Percentiles rank a stretch among this genome's conserved stretches.
Conservation (phyloP, 2,888 invertebrate genomes). For the Charanyca ferruginea region DNA sequence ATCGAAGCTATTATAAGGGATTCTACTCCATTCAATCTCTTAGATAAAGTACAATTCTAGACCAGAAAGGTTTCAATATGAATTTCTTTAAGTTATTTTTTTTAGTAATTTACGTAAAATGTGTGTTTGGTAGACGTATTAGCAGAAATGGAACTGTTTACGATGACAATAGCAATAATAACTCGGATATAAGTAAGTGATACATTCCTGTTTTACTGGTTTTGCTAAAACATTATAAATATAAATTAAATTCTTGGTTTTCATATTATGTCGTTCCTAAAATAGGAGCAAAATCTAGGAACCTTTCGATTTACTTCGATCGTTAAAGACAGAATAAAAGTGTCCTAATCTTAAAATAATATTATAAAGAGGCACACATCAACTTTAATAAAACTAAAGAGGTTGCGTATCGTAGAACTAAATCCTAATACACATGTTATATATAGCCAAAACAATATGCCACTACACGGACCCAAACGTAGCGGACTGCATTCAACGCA, state of each 20-base stretch:
- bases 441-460: constrained; percentile 81
- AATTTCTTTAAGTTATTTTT: constrained; percentile 71
- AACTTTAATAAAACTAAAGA: no score
- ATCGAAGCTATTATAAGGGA: constrained; percentile 82
- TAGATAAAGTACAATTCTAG: constrained; percentile 72
- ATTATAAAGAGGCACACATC: no score
- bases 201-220: background rate
- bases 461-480: constrained; percentile 91
- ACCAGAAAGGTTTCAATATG: constrained; percentile 69
- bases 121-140: constrained; percentile 70
- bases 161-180: constrained; percentile 58
- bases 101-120: constrained; percentile 65
- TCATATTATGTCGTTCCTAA: no score
- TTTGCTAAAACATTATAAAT: background rate
- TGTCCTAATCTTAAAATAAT: no score
- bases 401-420: no score
- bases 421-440: background rate
- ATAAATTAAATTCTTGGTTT: no score
- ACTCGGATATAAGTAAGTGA: constrained; percentile 63
- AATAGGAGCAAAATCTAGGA: no score
- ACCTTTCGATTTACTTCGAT: no score
- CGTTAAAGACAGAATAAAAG: no score
- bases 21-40: constrained; percentile 70
- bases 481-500: constrained; percentile 89
- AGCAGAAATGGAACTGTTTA: constrained; percentile 68